Evolutionary conservation across 2,797 vertebrate genomes (phyloP).

Genomic region (Pelobates cultripes): DNA sequence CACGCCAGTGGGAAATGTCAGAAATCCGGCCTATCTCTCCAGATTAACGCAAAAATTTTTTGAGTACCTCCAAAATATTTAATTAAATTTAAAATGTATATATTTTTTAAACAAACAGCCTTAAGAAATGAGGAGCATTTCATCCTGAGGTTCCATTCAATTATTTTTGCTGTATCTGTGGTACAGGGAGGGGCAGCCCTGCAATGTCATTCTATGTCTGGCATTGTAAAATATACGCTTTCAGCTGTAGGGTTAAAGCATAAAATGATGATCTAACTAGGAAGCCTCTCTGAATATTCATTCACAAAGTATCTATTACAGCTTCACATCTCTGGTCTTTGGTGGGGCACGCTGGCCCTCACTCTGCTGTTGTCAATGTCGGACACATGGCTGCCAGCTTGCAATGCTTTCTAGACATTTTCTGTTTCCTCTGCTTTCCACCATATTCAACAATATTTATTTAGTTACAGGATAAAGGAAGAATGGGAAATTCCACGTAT

Average conservation of each 20-base stretch:
- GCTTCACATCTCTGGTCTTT: neutral
- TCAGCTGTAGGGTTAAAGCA: constrained; percentile 4
- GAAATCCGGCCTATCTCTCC: too few species aligned
- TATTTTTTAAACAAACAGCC: neutral
- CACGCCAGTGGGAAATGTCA: too few species aligned
- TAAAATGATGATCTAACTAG: constrained; percentile 33
- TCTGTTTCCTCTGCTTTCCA: neutral
- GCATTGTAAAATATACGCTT: neutral
- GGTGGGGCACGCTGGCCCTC: neutral
- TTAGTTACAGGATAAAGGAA: too few species aligned
- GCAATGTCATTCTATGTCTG: neutral
- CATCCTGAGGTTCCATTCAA: neutral
- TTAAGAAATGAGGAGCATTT: neutral
- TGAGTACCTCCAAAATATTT: too few species aligned
- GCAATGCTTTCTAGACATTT: neutral
- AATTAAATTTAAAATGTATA: too few species aligned
- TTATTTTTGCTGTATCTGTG: neutral
- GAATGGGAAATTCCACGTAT: too few species aligned
- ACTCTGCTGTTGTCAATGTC: neutral
- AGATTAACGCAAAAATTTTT: too few species aligned
- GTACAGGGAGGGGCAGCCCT: neutral
- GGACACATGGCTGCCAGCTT: neutral
- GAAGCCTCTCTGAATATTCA: constrained; percentile 11
- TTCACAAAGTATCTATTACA: constrained; percentile 26
- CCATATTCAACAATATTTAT: too few species aligned